A percentile compares a stretch with the other conserved stretches of the same genome.
phyloP scores from a whole-genome alignment of 2,888 invertebrate species.

The Frankliniella intonsa region DNA sequence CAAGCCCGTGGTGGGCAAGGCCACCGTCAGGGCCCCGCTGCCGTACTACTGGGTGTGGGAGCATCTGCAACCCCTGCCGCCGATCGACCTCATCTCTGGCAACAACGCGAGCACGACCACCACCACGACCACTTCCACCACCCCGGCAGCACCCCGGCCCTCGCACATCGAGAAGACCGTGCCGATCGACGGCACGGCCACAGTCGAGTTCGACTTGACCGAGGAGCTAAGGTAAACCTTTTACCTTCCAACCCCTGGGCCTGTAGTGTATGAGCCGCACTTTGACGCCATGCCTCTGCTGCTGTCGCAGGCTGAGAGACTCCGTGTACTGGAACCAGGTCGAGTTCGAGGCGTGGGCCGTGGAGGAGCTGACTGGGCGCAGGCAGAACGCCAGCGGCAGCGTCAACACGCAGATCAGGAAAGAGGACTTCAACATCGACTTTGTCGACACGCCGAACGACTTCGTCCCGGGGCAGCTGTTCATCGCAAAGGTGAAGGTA shows the following conservation, averaged over 20 bases:
- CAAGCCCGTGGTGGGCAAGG: background rate
- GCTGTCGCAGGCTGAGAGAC: background rate
- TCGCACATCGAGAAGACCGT: background rate
- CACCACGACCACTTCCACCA: background rate
- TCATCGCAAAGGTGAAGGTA: conserved; percentile 50
- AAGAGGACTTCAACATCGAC: background rate
- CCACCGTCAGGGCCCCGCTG: background rate
- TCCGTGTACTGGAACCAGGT: background rate
- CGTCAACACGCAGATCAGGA: background rate
- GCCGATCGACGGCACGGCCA: background rate
- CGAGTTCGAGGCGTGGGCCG: background rate
- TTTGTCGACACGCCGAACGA: background rate
- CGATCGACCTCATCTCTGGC: background rate
- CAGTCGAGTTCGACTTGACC: background rate
- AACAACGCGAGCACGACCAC: background rate
- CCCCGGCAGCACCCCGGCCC: background rate
- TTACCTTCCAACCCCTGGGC: background rate
- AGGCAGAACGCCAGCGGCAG: background rate
- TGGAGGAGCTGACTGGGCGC: background rate
- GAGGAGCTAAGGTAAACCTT: background rate
- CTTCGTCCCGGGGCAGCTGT: background rate
- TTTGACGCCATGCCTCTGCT: background rate
- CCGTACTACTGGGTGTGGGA: background rate
- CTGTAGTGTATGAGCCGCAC: background rate
- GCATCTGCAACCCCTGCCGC: background rate